Evolutionary conservation across 2,113 vertebrate species (phyloP), one percentile per base, ranked within the genome.

Genomic region (Macquaria ambigua): DNA sequence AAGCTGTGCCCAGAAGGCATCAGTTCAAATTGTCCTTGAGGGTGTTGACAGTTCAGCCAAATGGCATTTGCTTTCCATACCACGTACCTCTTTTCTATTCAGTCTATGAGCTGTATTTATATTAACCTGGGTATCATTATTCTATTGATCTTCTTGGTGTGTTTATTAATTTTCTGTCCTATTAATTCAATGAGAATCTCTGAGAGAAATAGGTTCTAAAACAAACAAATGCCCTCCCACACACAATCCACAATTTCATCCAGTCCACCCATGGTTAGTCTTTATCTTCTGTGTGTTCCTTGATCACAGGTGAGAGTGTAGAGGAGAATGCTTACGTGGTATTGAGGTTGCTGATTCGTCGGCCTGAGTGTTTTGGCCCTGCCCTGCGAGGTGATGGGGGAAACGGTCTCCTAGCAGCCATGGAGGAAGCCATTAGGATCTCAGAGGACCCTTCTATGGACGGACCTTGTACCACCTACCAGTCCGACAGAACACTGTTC

Each of bases 271-370:
- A 25, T 48, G 20, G 6, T 50, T 37, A 3, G 0, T 61, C 10
- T 46, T 56, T 0, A 52, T 31, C 14, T 50, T 64, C 5, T 63
- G 1, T 72, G 20, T 2, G 5, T 73, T 82, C 10, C 39, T 62
- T 55, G n/a, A 74, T n/a, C 37, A 8, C 76, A 99, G 98, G 98
- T 82, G 98, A 99, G 78, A 99, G 98, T 2, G 97, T 99, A 66
- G 98, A 99, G 82, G 98, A 99, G 85, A 99, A 99, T 9, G 97
- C 98, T 25, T 99, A 98, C 8, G 96, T 98, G 4, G 98, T 98
- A 63, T 95, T 99, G 90, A 96, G 97, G 67, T 85, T 99, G 70
- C 95, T 99, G 84, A 99, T 99, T 89, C 96, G 98, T 61, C 96
- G 96, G 5, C 98, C 98, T 0, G 98, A 99, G 79, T 99, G 98